A percentile compares a stretch with the other conserved stretches of the same genome.
Conservation (phyloP, 2,113 vertebrate species). For the Indri indri region DNA sequence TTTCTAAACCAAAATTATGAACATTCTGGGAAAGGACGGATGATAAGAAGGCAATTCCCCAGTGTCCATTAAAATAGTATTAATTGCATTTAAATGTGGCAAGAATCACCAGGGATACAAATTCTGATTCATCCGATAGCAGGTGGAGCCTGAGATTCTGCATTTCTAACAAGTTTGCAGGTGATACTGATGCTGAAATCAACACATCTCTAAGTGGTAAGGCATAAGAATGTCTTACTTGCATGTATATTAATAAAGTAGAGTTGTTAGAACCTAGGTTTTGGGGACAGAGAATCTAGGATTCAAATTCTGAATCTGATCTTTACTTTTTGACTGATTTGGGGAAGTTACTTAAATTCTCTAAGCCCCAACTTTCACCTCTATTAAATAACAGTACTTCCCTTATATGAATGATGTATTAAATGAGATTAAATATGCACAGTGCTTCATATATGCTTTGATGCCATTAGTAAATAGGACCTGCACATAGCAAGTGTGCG, state of each 20-base stretch:
- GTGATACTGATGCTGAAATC: neutral
- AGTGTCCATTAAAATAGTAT: neutral
- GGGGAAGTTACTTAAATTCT: neutral
- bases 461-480: neutral
- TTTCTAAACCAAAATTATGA: neutral
- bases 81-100: neutral
- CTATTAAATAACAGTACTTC: neutral
- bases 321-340: neutral
- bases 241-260: neutral
- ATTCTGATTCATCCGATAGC: neutral
- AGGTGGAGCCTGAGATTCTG: neutral
- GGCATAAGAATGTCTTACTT: neutral
- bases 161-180: neutral
- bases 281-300: neutral
- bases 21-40: neutral
- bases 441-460: neutral
- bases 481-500: neutral
- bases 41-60: neutral
- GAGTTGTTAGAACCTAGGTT: neutral
- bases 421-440: neutral
- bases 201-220: neutral
- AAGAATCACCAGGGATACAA: neutral
- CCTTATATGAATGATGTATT: neutral
- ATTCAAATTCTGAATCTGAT: neutral
- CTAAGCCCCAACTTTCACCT: neutral